These are phyloP conservation scores for Latrodectus hesperus DNA, from an alignment of 2,888 invertebrate species.

Conservation along the genomic window DNA sequence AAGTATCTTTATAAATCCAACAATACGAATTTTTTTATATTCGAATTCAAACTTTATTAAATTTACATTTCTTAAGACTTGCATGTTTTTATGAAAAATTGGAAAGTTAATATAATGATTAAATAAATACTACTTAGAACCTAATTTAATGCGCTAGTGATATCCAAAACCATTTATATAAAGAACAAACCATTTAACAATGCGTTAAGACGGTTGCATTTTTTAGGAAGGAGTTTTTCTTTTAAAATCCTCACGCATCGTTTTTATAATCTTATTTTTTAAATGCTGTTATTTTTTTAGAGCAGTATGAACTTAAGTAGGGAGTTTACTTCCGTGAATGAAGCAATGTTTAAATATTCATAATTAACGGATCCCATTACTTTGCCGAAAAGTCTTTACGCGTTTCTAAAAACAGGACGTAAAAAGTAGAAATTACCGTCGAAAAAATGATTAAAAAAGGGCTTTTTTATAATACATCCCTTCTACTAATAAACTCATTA, in stretches of 20 bases:
- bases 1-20: too few species aligned
- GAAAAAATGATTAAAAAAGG: constrained; percentile 45
- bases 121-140: too few species aligned
- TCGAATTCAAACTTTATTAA: too few species aligned
- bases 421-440: constrained; percentile 15
- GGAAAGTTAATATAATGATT: too few species aligned
- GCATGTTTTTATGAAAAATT: too few species aligned
- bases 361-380: constrained; percentile 30
- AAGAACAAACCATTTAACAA: constrained; percentile 43
- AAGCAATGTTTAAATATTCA: constrained; percentile 55
- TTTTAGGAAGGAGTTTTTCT: constrained; percentile 13
- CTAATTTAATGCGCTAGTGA: too few species aligned
- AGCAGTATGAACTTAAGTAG: constrained; percentile 32
- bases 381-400: constrained; percentile 24
- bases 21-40: too few species aligned
- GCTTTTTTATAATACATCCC: constrained; percentile 26
- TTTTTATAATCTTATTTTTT: constrained; percentile 22
- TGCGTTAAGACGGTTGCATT: constrained; percentile 32
- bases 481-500: constrained; percentile 55
- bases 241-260: constrained; percentile 41
- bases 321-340: constrained; percentile 45
- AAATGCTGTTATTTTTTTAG: neutral
- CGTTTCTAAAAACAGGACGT: constrained; percentile 10
- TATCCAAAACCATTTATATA: neutral
- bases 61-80: too few species aligned